Percentiles rank a stretch among this genome's conserved stretches.
These are phyloP conservation scores for Nemapogon koenigi DNA, from an alignment of 2,888 invertebrate species.

Conservation along the genomic window DNA sequence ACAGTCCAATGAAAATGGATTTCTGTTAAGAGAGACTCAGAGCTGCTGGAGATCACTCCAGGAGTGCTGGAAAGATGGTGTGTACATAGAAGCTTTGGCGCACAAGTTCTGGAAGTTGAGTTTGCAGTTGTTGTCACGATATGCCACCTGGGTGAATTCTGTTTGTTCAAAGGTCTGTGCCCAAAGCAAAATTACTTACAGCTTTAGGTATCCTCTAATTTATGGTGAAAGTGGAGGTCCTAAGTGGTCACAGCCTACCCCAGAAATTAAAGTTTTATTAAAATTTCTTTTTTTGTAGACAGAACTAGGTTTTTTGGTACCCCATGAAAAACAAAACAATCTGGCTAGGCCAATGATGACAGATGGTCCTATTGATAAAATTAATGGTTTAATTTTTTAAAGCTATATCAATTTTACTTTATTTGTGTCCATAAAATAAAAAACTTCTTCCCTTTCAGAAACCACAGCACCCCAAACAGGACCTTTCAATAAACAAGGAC, in stretches of 20 bases:
- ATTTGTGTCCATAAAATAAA: no score
- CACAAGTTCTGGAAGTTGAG: constrained; percentile 90
- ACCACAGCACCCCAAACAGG: no score
- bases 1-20: constrained; percentile 34
- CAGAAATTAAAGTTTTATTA: neutral
- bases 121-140: constrained; percentile 82
- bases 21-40: constrained; percentile 51
- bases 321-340: no score
- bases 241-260: neutral
- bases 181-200: no score
- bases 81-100: constrained; percentile 79
- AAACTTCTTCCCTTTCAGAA: constrained; percentile 35
- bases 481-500: constrained; percentile 40
- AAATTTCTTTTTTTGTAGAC: no score
- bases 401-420: no score
- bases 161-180: constrained; percentile 41
- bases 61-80: constrained; percentile 78
- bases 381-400: no score
- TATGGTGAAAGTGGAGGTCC: neutral
- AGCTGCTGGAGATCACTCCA: constrained; percentile 53
- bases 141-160: constrained; percentile 72
- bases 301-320: no score
- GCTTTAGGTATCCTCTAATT: neutral
- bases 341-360: no score
- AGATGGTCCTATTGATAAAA: no score